Percentiles rank a stretch among this genome's conserved stretches.
Evolutionary conservation across 1,140 invertebrate genomes (phyloP).

Genomic region (Atta cephalotes): DNA sequence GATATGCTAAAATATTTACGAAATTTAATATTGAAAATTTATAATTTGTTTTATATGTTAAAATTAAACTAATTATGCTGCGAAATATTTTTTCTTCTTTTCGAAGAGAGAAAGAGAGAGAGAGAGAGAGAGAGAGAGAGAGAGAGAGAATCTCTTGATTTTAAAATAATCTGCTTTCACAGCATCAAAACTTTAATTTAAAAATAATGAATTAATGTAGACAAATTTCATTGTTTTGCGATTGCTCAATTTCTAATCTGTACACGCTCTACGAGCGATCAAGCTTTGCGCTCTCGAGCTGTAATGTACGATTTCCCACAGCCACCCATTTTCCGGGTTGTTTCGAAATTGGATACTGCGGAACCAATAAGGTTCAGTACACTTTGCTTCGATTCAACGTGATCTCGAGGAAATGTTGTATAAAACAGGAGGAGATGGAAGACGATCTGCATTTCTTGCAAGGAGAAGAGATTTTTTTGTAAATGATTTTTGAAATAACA

Average conservation of each 20-base stretch:
- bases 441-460: not conserved
- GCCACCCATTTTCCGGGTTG: slow-evolving; percentile 36
- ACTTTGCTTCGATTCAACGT: slow-evolving; percentile 39
- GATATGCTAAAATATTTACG: not conserved
- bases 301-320: not conserved
- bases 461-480: not conserved
- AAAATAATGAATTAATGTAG: not conserved
- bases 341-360: slow-evolving; percentile 55
- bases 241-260: not conserved
- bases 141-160: not conserved
- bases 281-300: slow-evolving; percentile 2
- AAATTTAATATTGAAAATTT: not conserved
- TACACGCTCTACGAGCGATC: not conserved
- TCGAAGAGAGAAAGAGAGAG: no score
- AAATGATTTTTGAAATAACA: not conserved
- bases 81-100: not conserved
- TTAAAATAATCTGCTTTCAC: not conserved
- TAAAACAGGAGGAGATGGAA: not conserved
- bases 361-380: not conserved
- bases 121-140: not conserved
- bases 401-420: slow-evolving; percentile 38
- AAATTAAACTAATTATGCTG: not conserved
- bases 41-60: not conserved
- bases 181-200: not conserved
- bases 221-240: not conserved